Evolutionary conservation across 1,140 invertebrate species (phyloP).

Genomic region (Colletes latitarsis): DNA sequence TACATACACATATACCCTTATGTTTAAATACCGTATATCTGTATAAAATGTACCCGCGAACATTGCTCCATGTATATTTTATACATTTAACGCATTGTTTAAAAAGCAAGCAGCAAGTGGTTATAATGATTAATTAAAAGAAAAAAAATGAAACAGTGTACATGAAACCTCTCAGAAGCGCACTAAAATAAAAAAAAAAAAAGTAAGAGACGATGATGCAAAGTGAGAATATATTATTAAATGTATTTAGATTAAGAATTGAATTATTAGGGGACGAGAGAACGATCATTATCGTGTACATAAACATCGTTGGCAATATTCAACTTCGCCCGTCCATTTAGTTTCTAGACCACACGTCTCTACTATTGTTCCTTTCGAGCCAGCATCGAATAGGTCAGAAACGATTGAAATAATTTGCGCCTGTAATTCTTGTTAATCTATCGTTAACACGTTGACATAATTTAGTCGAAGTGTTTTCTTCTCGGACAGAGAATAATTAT

Average conservation of each 20-base stretch:
- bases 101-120: background rate
- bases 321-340: conserved; percentile 71
- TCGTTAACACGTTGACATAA: conserved; percentile 44
- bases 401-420: conserved; percentile 46
- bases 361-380: conserved; percentile 46
- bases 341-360: conserved; percentile 56
- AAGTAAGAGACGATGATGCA: conserved; percentile 55
- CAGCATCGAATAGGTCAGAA: conserved; percentile 48
- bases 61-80: conserved; percentile 56
- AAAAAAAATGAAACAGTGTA: conserved; percentile 37
- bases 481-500: conserved; percentile 46
- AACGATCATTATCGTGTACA: conserved; percentile 64
- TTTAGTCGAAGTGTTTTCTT: conserved; percentile 50
- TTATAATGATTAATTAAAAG: conserved; percentile 20
- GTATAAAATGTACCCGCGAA: conserved; percentile 57
- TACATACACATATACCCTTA: conserved; percentile 44
- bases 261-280: conserved; percentile 51
- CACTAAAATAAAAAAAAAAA: conserved; percentile 58
- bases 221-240: conserved; percentile 65
- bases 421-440: conserved; percentile 50
- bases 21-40: conserved; percentile 22
- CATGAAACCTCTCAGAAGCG: conserved; percentile 54
- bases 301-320: conserved; percentile 69
- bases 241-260: conserved; percentile 64
- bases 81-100: conserved; percentile 43